Evolutionary conservation across 2,113 vertebrate genomes (phyloP), one percentile per base, ranked within the genome.

Genomic region (Neodontobutis hainanensis): DNA sequence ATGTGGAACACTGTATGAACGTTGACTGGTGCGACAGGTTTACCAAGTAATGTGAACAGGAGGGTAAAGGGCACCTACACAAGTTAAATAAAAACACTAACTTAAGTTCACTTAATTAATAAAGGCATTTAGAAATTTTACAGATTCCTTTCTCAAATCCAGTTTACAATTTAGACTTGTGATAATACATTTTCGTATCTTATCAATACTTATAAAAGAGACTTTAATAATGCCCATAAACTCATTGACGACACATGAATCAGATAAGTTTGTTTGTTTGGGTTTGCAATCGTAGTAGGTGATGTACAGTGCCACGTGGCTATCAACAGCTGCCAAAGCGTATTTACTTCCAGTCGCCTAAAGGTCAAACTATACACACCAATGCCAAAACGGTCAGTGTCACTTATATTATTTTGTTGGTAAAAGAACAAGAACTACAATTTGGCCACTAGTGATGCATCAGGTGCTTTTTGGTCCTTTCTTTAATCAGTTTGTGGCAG

Each of bases 401-500:
- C 9, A 6, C 34, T 42, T 9, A 2, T 27, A 52, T 4, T 38
- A 47, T 61, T 64, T 38, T 32, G 16, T n/a, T 11, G 9, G 6
- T 11, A 27, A 27, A 27, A 27, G 19, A 27, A 27, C 19, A 27
- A 27, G 19, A 27, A 27, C 19, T 27, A 27, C 19, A 3, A 27
- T 27, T 27, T 27, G 19, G 19, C 19, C 19, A 27, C 19, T 27
- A 27, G 19, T 27, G 15, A 16, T 27, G 34, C 9, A 0, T 65
- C 34, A 32, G 45, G 72, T 5, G 3, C 6, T 15, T 11, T 62
- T 65, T 32, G 69, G 61, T 3, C n/a, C 11, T 69, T 11, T 52
- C 5, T 48, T 0, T 0, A n/a, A 3, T 15, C 49, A 27, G 19
- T 27, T 53, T 77, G 70, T 88, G 68, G 80, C 43, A 2, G 46